phyloP scores from a whole-genome alignment of 1,140 invertebrate species.

The Drosophila nebulosa region DNA sequence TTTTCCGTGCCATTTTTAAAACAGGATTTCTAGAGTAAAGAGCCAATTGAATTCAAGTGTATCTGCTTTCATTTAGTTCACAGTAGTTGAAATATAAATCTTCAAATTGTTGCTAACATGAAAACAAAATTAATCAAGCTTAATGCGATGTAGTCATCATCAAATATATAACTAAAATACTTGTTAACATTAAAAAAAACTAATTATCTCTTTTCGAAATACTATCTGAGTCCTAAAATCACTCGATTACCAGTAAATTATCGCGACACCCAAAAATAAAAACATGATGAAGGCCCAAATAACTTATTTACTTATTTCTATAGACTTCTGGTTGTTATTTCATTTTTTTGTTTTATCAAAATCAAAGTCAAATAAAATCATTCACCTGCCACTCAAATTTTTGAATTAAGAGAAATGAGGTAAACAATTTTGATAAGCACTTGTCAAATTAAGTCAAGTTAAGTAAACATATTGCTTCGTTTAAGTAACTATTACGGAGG shows the following conservation, averaged over 20 bases:
- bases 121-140: background rate
- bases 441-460: conserved; percentile 1
- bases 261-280: conserved; percentile 10
- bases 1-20: too few relatives aligned
- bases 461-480: background rate
- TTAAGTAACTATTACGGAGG: background rate
- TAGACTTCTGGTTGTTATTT: background rate
- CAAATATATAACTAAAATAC: background rate
- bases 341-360: background rate
- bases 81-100: too few relatives aligned
- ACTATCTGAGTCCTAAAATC: background rate
- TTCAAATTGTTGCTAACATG: too few relatives aligned
- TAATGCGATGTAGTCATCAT: background rate
- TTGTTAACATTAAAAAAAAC: background rate
- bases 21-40: too few relatives aligned
- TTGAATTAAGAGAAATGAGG: background rate
- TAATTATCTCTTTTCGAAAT: conserved; percentile 17
- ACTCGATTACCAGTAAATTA: conserved; percentile 37
- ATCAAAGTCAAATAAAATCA: conserved; percentile 2
- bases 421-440: background rate
- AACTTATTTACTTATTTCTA: conserved; percentile 5
- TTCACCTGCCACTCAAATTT: background rate
- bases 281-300: conserved; percentile 4
- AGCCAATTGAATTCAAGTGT: too few relatives aligned
- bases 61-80: too few relatives aligned